A percentile compares a stretch with the other conserved stretches of the same genome.
Conservation (phyloP, 2,797 vertebrate species). For the Macroramphosus scolopax region DNA sequence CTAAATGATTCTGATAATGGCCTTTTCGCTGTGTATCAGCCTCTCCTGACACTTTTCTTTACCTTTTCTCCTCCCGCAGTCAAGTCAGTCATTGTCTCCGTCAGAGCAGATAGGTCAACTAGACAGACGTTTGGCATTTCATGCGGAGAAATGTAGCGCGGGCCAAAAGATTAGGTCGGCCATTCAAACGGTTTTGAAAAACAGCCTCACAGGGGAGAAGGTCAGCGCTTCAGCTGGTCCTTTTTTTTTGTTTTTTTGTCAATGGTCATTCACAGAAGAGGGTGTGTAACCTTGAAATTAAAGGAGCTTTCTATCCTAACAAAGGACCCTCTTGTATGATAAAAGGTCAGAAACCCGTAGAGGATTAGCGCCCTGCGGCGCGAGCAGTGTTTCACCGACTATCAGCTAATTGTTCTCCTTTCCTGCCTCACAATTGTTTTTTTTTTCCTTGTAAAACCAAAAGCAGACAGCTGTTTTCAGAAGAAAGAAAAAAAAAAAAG, state of each 20-base stretch:
- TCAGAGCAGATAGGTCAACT: slow-evolving; percentile 50
- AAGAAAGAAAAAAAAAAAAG: not conserved
- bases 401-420: not conserved
- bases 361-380: not conserved
- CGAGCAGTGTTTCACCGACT: not conserved
- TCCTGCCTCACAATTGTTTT: no score
- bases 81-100: slow-evolving; percentile 53
- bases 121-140: slow-evolving; percentile 60
- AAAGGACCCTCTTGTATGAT: slow-evolving; percentile 5
- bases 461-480: not conserved
- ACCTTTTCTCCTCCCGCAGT: slow-evolving; percentile 41
- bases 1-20: slow-evolving; percentile 67
- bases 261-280: slow-evolving; percentile 10
- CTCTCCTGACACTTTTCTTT: slow-evolving; percentile 37
- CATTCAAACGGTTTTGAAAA: slow-evolving; percentile 21
- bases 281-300: slow-evolving; percentile 2
- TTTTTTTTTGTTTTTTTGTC: no score
- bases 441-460: not conserved
- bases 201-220: slow-evolving; percentile 18
- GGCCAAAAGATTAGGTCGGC: slow-evolving; percentile 39
- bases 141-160: slow-evolving; percentile 51
- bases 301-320: no score
- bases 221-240: slow-evolving; percentile 12
- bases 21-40: slow-evolving; percentile 54
- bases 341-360: not conserved